A percentile compares a stretch with the other conserved stretches of the same genome.
Conservation (phyloP, 2,797 vertebrate species). For the Mycteria americana region DNA sequence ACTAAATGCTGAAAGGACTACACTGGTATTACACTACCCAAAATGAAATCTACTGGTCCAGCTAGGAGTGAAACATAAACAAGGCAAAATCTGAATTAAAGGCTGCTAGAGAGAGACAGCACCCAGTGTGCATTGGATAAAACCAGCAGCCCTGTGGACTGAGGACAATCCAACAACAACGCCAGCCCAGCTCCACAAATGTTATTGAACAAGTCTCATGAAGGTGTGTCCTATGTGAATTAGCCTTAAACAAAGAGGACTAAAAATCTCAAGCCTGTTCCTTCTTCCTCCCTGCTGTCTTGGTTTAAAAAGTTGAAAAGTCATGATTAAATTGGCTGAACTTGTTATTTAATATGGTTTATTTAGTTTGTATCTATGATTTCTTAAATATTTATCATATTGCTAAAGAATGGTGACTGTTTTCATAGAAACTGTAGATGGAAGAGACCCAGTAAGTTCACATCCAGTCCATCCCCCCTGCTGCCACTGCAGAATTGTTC, state of each 20-base stretch:
- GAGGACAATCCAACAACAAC: constrained; percentile 68
- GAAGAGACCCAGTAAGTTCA: constrained; percentile 66
- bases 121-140: constrained; percentile 21
- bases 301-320: constrained; percentile 68
- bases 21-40: background rate
- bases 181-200: constrained; percentile 62
- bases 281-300: constrained; percentile 62
- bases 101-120: constrained; percentile 22
- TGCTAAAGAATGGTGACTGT: constrained; percentile 68
- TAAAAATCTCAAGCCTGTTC: constrained; percentile 59
- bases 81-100: constrained; percentile 57
- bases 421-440: constrained; percentile 66
- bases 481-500: constrained; percentile 43
- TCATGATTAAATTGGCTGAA: constrained; percentile 70
- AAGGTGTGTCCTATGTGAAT: constrained; percentile 69
- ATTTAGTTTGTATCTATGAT: constrained; percentile 68
- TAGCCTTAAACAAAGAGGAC: constrained; percentile 67
- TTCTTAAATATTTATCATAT: constrained; percentile 67
- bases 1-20: background rate
- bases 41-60: constrained; percentile 1
- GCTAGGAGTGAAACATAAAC: constrained; percentile 16
- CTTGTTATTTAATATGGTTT: constrained; percentile 69
- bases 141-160: constrained; percentile 52
- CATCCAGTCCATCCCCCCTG: constrained; percentile 65
- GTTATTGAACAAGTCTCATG: constrained; percentile 69